Conservation (phyloP, 2,797 vertebrate genomes). For the Phoebastria nigripes region DNA sequence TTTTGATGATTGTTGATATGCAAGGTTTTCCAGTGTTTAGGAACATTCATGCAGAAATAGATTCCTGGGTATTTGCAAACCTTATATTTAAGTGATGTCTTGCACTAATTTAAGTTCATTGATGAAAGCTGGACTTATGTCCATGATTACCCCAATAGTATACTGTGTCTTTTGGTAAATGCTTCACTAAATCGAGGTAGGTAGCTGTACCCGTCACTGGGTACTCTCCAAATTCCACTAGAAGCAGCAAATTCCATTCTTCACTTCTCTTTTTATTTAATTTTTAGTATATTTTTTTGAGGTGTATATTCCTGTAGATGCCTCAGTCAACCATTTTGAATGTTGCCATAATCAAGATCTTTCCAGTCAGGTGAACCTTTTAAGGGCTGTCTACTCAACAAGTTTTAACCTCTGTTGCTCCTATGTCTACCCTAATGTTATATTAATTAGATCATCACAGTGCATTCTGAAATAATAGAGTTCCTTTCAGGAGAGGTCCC, state of each 20-base stretch:
- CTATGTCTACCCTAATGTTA: not conserved
- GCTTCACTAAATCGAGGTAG: not conserved
- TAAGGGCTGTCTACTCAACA: not conserved
- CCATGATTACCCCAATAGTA: not conserved
- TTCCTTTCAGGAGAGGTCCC: not conserved
- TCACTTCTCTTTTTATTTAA: not conserved
- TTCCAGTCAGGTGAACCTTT: not conserved
- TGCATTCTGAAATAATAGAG: not conserved
- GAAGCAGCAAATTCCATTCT: not conserved
- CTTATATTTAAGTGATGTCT: not conserved
- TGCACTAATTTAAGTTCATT: not conserved
- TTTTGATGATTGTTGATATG: not conserved
- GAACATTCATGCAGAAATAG: not conserved
- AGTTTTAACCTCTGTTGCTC: not conserved
- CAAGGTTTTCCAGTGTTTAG: not conserved
- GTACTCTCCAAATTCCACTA: not conserved
- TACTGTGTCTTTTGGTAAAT: not conserved
- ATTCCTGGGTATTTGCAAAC: not conserved
- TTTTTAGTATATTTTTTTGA: not conserved
- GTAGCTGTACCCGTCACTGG: not conserved
- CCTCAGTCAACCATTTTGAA: not conserved
- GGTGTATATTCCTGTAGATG: not conserved
- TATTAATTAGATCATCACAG: not conserved
- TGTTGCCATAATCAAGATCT: not conserved
- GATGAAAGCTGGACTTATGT: not conserved